Evolutionary conservation across 2,888 invertebrate species (phyloP).

Genomic region (Dasypolia templi): DNA sequence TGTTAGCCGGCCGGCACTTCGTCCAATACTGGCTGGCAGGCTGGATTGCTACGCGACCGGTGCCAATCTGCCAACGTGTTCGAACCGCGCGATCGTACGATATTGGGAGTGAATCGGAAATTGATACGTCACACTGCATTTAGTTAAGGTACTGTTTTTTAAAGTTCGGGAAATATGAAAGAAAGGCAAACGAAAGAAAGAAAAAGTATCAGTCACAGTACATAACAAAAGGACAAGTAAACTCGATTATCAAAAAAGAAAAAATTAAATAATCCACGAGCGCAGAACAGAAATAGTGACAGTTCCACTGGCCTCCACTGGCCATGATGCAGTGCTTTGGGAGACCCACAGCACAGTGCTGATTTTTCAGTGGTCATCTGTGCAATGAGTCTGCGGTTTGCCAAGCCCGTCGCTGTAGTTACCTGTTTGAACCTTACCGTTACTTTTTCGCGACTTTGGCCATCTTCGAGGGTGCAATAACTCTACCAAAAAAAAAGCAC

Average conservation of each 20-base stretch:
- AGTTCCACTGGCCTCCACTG: not conserved
- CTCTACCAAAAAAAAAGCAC: no score
- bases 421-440: no score
- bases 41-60: constrained; percentile 43
- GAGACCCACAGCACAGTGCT: not conserved
- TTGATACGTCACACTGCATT: constrained; percentile 64
- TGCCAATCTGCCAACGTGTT: constrained; percentile 69
- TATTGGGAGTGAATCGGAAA: constrained; percentile 53
- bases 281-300: not conserved
- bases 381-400: not conserved
- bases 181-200: no score
- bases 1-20: constrained; percentile 56
- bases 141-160: constrained; percentile 9
- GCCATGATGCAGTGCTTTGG: not conserved
- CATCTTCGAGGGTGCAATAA: no score
- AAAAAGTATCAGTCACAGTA: no score
- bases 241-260: not conserved
- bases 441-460: no score
- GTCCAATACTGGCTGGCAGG: constrained; percentile 58
- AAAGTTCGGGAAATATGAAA: not conserved
- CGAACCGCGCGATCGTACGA: constrained; percentile 63
- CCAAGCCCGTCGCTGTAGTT: not conserved
- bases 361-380: not conserved
- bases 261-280: not conserved
- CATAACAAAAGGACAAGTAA: not conserved